Evolutionary conservation across 2,797 vertebrate species (phyloP), one percentile per base, ranked within the genome.

Genomic region (Gobio occitaniae): DNA sequence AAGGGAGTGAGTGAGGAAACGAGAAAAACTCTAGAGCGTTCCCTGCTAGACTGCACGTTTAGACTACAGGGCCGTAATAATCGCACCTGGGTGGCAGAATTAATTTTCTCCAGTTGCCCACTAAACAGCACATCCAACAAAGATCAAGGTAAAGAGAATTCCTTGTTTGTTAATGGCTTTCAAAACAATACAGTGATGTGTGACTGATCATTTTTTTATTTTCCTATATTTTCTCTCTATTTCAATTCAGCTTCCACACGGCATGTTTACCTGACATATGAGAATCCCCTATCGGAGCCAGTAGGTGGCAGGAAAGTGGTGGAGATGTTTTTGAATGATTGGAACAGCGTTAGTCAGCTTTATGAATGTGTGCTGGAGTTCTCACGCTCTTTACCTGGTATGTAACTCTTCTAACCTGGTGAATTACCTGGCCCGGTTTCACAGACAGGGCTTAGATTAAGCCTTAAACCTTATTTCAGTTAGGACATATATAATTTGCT

Each of bases 271-370:
- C 93, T 99, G 92, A 99, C 97, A 0, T 99, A 99, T 84, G 98
- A 99, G 93, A 99, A 97, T 92, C 97, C 98, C 29, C 92, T 99
- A 77, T 99, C 97, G 6, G 98, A 99, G 92, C 98, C 98, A 0
- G 98, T 99, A 89, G 98, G 98, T 32, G 98, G 98, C 61, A 95
- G 97, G 84, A 99, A 99, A 92, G 97, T 99, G 77, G 98, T 99
- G 19, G 98, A 99, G 93, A 99, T 98, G 97, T 99, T 99, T 90
- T 96, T 99, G 4, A 99, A 98, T 44, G 98, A 99, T 93, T 99
- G 98, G 98, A 98, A 94, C 83, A 97, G 97, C 86, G 98, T 99
- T 61, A 98, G 97, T 90, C 96, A 97, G 85, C 96, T 99, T 72
- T 99, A 99, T 86, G 97, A 99, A 84, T 99, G 98, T 93, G 97